Base-by-base conservation (phyloP, 2,888 invertebrate genomes). In the Nomada flava region DNA sequence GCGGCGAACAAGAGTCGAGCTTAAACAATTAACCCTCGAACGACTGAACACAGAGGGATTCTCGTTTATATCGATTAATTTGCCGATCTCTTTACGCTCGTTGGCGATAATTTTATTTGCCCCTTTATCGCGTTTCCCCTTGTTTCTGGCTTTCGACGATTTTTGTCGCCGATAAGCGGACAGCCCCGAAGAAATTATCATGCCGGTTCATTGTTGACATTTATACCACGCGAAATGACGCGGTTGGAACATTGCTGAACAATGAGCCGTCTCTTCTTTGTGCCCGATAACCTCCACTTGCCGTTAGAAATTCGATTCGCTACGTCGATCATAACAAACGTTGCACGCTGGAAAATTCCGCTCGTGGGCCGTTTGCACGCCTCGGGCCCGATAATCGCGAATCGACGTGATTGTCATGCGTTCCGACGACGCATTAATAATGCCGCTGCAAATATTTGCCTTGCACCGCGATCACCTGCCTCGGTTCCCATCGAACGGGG, bases 391-490 rank as follows among this genome's bases (percentile, higher is more conserved):
- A 42, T 55, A 68, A 68, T 68, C 55, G 13, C 15, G 42, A 68
- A 68, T 68, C 55, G 55, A 20, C 36, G 68, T 75, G 70, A 76
- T 85, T 85, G 77, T 79, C 84, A 76, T 80, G 73, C 71, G 78
- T 88, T 84, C 86, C 82, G 79, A 29, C 79, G 68, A 69, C 86
- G 74, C 72, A 79, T 88, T 88, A 86, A 88, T 84, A 85, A 77
- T 76, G 75, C 73, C 70, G 68, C 59, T 5, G 77, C 81, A 88
- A 89, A 89, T 87, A 86, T 89, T 89, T 89, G 86, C 63, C 50
- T 68, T 64, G 68, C 53, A 69, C 59, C 71, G 59, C 67, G 71
- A 47, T 55, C 68, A 29, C 50, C 47, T 50, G 65, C 20, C 4
- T 11, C 50, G 13, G 29, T 50, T 65, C 50, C 50, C 65, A 29